Percentiles rank a stretch among this genome's conserved stretches.
phyloP scores from a whole-genome alignment of 2,113 vertebrate genomes.

The Nibea albiflora region DNA sequence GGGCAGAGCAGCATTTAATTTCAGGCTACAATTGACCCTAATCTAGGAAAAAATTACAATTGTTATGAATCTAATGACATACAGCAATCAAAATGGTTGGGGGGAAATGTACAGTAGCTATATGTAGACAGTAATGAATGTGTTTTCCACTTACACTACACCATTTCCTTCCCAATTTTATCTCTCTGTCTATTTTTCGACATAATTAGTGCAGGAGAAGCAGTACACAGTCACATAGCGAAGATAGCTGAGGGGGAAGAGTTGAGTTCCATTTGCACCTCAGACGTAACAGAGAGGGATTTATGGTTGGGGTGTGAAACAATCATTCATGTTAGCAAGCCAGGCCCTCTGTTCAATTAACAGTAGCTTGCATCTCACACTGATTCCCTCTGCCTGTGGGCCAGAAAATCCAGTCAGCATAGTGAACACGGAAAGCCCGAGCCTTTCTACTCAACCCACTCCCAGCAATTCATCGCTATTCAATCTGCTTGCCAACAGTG shows the following conservation, averaged over 20 bases:
- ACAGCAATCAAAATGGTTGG: not conserved
- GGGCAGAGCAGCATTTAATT: not conserved
- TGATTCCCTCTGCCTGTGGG: conserved; percentile 43
- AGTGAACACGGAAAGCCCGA: conserved; percentile 31
- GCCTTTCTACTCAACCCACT: conserved; percentile 11
- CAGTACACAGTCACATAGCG: conserved; percentile 18
- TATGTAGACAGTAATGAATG: conserved; percentile 15
- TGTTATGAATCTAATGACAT: conserved; percentile 1
- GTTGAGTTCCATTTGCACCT: conserved; percentile 65
- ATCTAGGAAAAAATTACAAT: not conserved
- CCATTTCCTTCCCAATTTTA: conserved; percentile 20
- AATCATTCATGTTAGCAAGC: conserved; percentile 68
- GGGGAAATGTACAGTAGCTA: not conserved
- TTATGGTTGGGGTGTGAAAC: conserved; percentile 73
- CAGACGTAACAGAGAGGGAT: conserved; percentile 59
- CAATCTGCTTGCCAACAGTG: conserved; percentile 47
- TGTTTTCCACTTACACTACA: conserved; percentile 1
- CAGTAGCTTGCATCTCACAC: conserved; percentile 61
- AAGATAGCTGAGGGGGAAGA: conserved; percentile 18
- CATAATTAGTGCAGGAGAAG: conserved; percentile 23
- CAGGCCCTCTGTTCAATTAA: conserved; percentile 69
- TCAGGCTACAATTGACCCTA: not conserved
- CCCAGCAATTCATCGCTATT: conserved; percentile 44
- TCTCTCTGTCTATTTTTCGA: conserved; percentile 4
- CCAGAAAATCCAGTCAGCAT: conserved; percentile 55